Conservation (phyloP, 2,113 vertebrate species). For the Psettodes erumei region DNA sequence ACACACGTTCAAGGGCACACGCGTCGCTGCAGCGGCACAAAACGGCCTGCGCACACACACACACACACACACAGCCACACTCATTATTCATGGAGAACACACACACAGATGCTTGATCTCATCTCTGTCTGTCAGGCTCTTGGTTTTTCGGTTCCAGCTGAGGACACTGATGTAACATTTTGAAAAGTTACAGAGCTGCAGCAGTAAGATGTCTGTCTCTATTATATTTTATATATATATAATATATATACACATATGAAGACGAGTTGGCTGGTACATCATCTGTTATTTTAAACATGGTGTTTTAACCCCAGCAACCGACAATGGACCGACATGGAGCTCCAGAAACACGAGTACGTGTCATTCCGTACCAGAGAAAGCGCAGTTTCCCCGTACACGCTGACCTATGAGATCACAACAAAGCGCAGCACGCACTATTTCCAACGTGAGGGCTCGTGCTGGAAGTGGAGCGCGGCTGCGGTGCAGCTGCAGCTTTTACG, state of each 20-base stretch:
- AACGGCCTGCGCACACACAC: not conserved
- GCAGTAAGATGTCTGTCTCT: no score
- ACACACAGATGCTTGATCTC: constrained; percentile 59
- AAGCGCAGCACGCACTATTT: no score
- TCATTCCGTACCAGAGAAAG: not conserved
- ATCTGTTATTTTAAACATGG: not conserved
- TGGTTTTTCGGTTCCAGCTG: constrained; percentile 48
- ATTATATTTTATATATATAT: no score
- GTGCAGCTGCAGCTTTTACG: no score
- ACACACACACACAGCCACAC: constrained; percentile 2
- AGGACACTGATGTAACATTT: constrained; percentile 54
- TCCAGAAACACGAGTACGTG: not conserved
- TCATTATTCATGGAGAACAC: constrained; percentile 42
- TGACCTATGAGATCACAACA: not conserved
- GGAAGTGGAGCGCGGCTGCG: not conserved
- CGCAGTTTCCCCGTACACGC: not conserved
- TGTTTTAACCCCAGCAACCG: not conserved
- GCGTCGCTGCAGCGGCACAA: no score
- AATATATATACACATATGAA: no score
- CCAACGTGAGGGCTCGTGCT: not conserved
- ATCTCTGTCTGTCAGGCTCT: constrained; percentile 62
- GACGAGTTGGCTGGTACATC: not conserved
- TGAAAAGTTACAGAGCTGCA: no score
- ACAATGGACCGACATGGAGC: no score
- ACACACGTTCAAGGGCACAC: no score